Base-by-base conservation (phyloP, 2,888 invertebrate genomes). In the Cyclophora albipunctata region DNA sequence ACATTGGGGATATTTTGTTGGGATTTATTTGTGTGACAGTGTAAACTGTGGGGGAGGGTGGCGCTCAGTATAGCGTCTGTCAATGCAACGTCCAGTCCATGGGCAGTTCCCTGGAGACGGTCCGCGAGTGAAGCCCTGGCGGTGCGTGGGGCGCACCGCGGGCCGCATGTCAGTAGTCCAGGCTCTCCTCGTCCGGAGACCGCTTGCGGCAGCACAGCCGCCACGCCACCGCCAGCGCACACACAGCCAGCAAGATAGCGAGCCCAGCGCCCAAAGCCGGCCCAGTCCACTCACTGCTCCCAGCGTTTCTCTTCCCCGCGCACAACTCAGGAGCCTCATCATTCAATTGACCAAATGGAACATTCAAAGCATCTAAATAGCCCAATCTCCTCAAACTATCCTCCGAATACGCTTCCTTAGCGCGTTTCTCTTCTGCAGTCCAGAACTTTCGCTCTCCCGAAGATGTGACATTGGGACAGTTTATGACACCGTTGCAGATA, bases 401-500 rank as follows among this genome's bases (percentile, higher is more conserved):
- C 65, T 91, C 84, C 51, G 92, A 83, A 73, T 91, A 83, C 35
- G 88, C 86, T 62, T 90, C 90, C 58, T 90, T 83, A 41, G 91
- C 90, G 55, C 77, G 71, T 51, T 85, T 88, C 34, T 89, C 87
- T 71, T 84, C 87, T 3, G 78, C 69, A n/a, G 85, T 84, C 86
- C 85, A 86, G 63, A 81, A 84, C 53, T 82, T 86, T 37, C 81
- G 76, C 62, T 91, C 91, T 41, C 78, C 78, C 5, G 37, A 20
- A 35, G 83, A 77, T 1, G 93, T 92, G 7, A 91, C 82, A 70
- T 94, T 94, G 1, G 96, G 96, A 76, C 97, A 97, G 75, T 97
- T 97, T 7, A 95, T 91, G 3, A 96, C 91, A 3, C 96, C 96
- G 71, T 97, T 96, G 78, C 97, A 97, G 2, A 97, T 92, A 34